Base-by-base conservation (phyloP, 2,113 vertebrate species). In the Forbesichthys agassizii region DNA sequence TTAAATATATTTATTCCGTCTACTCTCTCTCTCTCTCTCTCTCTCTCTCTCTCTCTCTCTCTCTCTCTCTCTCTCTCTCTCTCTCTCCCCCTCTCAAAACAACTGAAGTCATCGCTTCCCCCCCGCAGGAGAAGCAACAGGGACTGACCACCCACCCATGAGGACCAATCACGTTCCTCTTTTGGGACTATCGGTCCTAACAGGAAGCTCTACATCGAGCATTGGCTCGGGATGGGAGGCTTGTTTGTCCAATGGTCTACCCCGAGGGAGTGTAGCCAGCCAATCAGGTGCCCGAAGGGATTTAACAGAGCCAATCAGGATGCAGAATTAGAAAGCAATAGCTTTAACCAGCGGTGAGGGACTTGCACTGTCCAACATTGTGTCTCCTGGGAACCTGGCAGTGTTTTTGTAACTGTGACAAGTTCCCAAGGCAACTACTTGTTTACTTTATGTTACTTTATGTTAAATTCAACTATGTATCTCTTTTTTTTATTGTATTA, bases 221-320 rank as follows among this genome's bases (percentile, higher is more conserved):
- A 68, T 5, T 3, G 48, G 0, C 1, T 4, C 36, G 46, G 48
- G 7, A 73, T 69, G 68, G 46, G 64, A 52, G 52, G 33, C 74
- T 61, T 86, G 84, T 85, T 86, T 88, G 88, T 86, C 88, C 88
- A 67, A 64, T 63, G 42, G 63, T 57, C 18, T 61, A 14, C 71
- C 80, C 83, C 81, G 20, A 11, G 69, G 64, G 86, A 13, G 11
- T 9, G 61, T 54, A 36, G 46, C 82, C 42, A 82, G 57, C 81
- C 64, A 87, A 88, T 88, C 86, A 89, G 63, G 18, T 11, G 13
- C 11, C 49, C 56, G 20, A 58, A 3, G 56, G 56, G 49, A 52
- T 14, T 27, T 58, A 11, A 20, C 20, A 11, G 20, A 58, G 33
- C 18, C 27, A 27, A 27, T 58, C 20, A 56, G 36, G 36, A 42